Conservation (phyloP, 2,888 invertebrate species). For the Aphrophora alni region DNA sequence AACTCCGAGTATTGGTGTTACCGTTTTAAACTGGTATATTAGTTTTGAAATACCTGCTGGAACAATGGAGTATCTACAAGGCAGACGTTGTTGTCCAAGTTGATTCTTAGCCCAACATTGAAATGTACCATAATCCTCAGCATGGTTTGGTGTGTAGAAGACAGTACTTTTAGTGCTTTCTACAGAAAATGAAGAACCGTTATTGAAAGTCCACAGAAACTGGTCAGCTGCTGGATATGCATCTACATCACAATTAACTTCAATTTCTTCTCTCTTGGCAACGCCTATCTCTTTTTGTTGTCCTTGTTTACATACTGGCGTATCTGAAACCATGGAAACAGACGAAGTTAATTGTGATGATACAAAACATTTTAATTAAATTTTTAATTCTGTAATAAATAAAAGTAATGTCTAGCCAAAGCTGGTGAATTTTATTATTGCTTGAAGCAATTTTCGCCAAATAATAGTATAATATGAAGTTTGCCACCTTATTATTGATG, state of each 20-base stretch:
- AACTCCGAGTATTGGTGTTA: too few species aligned
- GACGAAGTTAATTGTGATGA: not conserved
- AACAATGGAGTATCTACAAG: constrained; percentile 51
- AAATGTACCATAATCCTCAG: constrained; percentile 51
- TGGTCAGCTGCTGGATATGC: constrained; percentile 55
- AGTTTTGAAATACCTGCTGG: constrained; percentile 48
- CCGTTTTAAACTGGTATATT: too few species aligned
- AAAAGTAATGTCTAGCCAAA: too few species aligned
- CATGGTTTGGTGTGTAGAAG: constrained; percentile 55
- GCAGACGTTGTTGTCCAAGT: constrained; percentile 48
- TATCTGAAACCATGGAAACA: constrained; percentile 49
- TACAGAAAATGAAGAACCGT: constrained; percentile 49
- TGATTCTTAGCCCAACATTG: constrained; percentile 50
- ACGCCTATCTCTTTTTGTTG: constrained; percentile 49
- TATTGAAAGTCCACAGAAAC: constrained; percentile 57
- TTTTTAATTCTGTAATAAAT: too few species aligned
- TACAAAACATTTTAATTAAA: too few species aligned
- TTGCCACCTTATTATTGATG: too few species aligned
- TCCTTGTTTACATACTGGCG: constrained; percentile 46
- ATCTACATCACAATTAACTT: constrained; percentile 54
- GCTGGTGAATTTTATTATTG: too few species aligned
- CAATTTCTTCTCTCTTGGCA: constrained; percentile 45
- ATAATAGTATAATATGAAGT: too few species aligned
- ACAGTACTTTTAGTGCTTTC: constrained; percentile 54
- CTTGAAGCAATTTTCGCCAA: too few species aligned